Base-by-base conservation (phyloP, 2,888 invertebrate species). In the Chymomyza fuscimana region DNA sequence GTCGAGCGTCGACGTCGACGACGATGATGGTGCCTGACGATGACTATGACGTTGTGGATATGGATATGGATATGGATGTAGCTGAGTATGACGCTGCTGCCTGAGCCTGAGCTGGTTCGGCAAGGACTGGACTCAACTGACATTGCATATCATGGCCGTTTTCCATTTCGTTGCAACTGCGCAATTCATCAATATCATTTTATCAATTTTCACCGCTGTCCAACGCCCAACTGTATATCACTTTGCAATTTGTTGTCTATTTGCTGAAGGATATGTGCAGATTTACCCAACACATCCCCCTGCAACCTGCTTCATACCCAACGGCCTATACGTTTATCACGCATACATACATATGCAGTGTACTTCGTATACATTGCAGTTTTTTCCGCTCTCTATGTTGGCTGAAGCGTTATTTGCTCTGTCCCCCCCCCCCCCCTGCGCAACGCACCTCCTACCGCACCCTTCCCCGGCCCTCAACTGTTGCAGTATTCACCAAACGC, bases 181-280 rank as follows among this genome's bases (percentile, higher is more conserved):
- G 89, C 89, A 90, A 90, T 90, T 90, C 90, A 90, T 90, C 89
- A 89, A 90, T 90, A 89, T 89, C 89, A 87, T 90, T 89, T 89
- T 89, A 89, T 89, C 89, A 89, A 89, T 89, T 89, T 90, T 87
- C 90, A 88, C 86, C 82, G 83, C 80, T 86, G 83, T 84, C 83
- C 32, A 16, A 32, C 61, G 19, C n/a, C 15, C 16, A 51, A 50
- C 84, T 84, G 85, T 84, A 81, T 84, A 86, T 84, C 84, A 82
- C 82, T 82, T 86, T 84, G 84, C 86, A 82, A 85, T 85, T 85
- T 87, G 87, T 85, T 85, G 87, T 85, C 87, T 85, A 87, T 85
- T 85, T 85, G 84, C 81, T 87, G 86, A 85, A 85, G 84, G 82
- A 86, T 86, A 87, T 86, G 40, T 46, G 81, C 88, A 86, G 85